Evolutionary conservation across 2,113 vertebrate genomes (phyloP), one percentile per base, ranked within the genome.

Genomic region (Atherinomorus stipes): DNA sequence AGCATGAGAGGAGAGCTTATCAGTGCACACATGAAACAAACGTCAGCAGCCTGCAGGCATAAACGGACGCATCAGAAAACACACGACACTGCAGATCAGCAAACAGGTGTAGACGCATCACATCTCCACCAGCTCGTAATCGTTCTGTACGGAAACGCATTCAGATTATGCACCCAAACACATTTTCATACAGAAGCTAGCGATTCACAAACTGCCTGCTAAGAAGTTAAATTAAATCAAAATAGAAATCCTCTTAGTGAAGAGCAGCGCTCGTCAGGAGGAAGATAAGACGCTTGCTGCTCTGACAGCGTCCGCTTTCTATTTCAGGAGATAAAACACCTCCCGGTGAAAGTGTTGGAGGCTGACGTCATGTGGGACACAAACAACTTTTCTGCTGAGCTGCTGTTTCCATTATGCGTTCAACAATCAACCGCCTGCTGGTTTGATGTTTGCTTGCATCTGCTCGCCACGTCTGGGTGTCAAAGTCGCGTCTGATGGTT

Each of bases 201-300:
- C 49, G 65, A 83, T 83, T 83, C 78, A 80, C 64, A 61, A 59
- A 52, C 61, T 13, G 37, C 59, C 64, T 11, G 71, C 64, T 26
- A 53, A 79, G 78, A 85, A 87, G 85, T 84, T 80, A 76, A 86
- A 79, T 88, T 81, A 76, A 87, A 76, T 45, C 42, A 63, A 80
- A 80, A 70, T 59, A 80, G 82, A 85, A 83, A 85, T 85, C 81
- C 84, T 86, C 83, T 80, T 78, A 71, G 81, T 12, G 7, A 44
- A 40, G 76, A 25, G 34, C 12, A 4, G 16, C 60, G 57, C 78
- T 64, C 60, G 15, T 74, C 69, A 11, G 72, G 47, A 1, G 63
- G 72, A 50, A 84, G 88, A 90, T 85, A 87, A 88, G 86, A 62
- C 64, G 81, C 53, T 34, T 37, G 53, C n/a, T 0, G 47, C 68